Conservation (phyloP, 2,113 vertebrate species). For the Laticauda laticaudata region DNA sequence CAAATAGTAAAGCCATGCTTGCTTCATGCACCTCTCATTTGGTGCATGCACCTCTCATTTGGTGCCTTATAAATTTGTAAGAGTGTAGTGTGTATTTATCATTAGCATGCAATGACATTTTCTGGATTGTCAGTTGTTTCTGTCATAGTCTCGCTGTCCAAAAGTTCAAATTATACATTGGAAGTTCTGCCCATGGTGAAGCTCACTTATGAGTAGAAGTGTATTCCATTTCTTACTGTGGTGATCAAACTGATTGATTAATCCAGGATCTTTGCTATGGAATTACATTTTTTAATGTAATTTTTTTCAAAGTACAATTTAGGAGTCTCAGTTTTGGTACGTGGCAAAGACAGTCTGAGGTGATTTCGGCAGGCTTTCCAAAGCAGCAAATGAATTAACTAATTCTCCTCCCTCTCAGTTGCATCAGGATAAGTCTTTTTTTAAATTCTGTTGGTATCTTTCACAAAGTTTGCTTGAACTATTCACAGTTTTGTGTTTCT, state of each 20-base stretch:
- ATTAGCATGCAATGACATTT: background rate
- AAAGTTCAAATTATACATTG: background rate
- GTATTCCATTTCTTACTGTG: background rate
- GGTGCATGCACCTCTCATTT: background rate
- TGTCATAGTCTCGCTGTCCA: background rate
- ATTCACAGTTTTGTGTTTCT: constrained; percentile 12
- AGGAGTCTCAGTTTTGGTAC: background rate
- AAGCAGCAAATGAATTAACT: background rate
- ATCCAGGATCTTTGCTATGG: background rate
- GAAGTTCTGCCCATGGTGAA: background rate
- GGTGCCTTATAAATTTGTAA: background rate
- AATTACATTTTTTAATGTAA: background rate
- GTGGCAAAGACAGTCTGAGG: background rate
- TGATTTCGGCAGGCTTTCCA: background rate
- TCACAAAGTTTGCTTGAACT: constrained; percentile 47
- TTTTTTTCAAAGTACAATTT: background rate
- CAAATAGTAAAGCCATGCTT: background rate
- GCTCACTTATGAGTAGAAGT: background rate
- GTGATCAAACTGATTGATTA: background rate
- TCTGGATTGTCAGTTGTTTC: background rate
- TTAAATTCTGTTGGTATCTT: constrained; percentile 20
- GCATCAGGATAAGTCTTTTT: constrained; percentile 68
- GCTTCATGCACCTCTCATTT: background rate
- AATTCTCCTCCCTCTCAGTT: constrained; percentile 14
- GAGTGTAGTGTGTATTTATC: background rate